phyloP scores from a whole-genome alignment of 2,113 vertebrate genomes.

The Gobius niger region DNA sequence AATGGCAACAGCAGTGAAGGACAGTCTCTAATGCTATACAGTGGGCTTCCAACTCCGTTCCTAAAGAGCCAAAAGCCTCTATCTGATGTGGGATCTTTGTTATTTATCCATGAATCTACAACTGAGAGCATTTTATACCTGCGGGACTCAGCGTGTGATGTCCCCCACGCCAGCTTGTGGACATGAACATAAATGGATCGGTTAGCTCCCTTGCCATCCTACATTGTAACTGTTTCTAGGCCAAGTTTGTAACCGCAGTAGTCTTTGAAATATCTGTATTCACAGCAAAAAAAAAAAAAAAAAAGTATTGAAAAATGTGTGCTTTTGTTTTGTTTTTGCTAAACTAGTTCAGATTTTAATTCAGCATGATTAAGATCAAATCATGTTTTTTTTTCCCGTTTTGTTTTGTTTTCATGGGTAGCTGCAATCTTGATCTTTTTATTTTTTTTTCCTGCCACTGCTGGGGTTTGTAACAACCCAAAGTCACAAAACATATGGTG shows the following conservation, averaged over 20 bases:
- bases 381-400: constrained; percentile 28
- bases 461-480: constrained; percentile 53
- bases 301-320: constrained; percentile 50
- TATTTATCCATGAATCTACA: constrained; percentile 80
- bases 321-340: constrained; percentile 41
- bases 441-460: constrained; percentile 51
- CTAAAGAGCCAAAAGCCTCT: constrained; percentile 70
- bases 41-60: constrained; percentile 73
- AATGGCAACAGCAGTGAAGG: constrained; percentile 70
- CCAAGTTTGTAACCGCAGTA: constrained; percentile 40
- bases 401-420: constrained; percentile 44
- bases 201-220: constrained; percentile 55
- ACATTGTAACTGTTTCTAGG: constrained; percentile 60
- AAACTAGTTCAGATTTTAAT: constrained; percentile 51
- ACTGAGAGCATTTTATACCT: constrained; percentile 76
- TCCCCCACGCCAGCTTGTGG: constrained; percentile 63
- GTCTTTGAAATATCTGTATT: constrained; percentile 59
- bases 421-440: constrained; percentile 59
- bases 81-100: constrained; percentile 77
- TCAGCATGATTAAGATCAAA: constrained; percentile 29
- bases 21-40: constrained; percentile 66
- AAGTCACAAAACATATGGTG: constrained; percentile 69
- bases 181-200: constrained; percentile 60
- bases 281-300: constrained; percentile 7
- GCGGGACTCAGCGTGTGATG: constrained; percentile 68